Evolutionary conservation across 2,113 vertebrate genomes (phyloP).

Genomic region (Thomomys bottae): DNA sequence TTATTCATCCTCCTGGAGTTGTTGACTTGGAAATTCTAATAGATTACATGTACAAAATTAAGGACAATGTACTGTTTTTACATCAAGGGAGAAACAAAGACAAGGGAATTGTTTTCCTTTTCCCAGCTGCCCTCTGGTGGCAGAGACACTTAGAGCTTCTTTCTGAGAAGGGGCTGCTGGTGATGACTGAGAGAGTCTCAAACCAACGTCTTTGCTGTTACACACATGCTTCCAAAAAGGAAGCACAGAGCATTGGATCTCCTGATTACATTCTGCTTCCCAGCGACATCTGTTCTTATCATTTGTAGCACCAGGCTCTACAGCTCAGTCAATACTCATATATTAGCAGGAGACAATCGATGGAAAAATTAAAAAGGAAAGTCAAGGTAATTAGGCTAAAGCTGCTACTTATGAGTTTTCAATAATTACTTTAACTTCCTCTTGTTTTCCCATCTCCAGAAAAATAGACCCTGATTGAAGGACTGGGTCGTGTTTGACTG

Average conservation of each 20-base stretch:
- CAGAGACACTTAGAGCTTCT: background rate
- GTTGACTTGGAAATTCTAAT: constrained; percentile 17
- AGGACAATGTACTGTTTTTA: background rate
- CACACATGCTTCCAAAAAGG: background rate
- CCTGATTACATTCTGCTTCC: constrained; percentile 75
- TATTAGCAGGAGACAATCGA: constrained; percentile 81
- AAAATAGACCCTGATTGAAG: constrained; percentile 86
- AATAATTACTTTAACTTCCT: constrained; percentile 83
- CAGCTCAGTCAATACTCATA: constrained; percentile 76
- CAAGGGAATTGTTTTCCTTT: constrained; percentile 40
- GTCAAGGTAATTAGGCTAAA: constrained; percentile 83
- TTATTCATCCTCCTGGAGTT: background rate
- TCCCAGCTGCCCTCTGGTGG: constrained; percentile 68
- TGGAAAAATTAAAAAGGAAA: constrained; percentile 83
- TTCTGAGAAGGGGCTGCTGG: background rate
- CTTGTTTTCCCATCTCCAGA: constrained; percentile 79
- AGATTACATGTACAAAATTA: constrained; percentile 3
- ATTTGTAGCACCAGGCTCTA: constrained; percentile 35
- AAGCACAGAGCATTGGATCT: background rate
- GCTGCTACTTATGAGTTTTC: constrained; percentile 84
- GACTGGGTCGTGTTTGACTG: constrained; percentile 78
- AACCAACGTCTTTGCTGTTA: background rate
- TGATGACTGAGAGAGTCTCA: background rate
- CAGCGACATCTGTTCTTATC: constrained; percentile 69
- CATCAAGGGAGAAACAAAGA: background rate